Base-by-base conservation (phyloP, 1,140 invertebrate genomes). In the Drosophila pseudoananassae region DNA sequence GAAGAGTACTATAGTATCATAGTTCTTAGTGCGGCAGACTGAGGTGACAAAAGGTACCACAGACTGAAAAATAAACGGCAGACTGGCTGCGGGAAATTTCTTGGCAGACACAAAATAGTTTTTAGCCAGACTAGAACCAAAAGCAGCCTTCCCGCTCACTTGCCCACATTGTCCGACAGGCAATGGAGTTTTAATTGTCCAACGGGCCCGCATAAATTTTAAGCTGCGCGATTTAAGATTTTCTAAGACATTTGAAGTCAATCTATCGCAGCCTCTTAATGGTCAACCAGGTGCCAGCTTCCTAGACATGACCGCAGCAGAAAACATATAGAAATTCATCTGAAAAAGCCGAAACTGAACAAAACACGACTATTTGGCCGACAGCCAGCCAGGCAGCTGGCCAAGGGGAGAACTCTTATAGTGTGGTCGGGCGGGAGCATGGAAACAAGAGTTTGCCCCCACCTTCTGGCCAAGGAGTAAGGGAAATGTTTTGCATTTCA, bases 401-500 rank as follows among this genome's bases (percentile, higher is more conserved):
- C 7, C 15, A 46, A 7, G 3, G 17, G 43, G 51, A 69, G 27
- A 68, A 69, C 65, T 69, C 79, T 81, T 81, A 76, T 76, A 82
- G 78, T 80, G 71, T 27, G 54, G 69, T 20, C 20, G 14, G 54
- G 23, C 15, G n/a, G 4, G 40, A 43, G 43, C 17, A 7, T 8
- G 43, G 43, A 46, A 52, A 52, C 50, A 52, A 52, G 29, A 33
- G 29, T 40, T 8, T n/a, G 10, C 33, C 31, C 8, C 29, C 31
- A 52, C 53, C 17, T 36, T 36, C 10, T 55, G 58, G 27, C 51
- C 38, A 33, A 43, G 38, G 50, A 51, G 15, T 17, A 10, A 31
- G 57, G 47, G 52, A 80, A 88, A 88, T 87, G 82, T 87, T 87
- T 87, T 78, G 82, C 82, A 87, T 87, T 88, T 87, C 78, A 88